These are phyloP conservation scores for Phyllotis vaccarum DNA, from an alignment of 2,797 vertebrate species.

Conservation along the genomic window DNA sequence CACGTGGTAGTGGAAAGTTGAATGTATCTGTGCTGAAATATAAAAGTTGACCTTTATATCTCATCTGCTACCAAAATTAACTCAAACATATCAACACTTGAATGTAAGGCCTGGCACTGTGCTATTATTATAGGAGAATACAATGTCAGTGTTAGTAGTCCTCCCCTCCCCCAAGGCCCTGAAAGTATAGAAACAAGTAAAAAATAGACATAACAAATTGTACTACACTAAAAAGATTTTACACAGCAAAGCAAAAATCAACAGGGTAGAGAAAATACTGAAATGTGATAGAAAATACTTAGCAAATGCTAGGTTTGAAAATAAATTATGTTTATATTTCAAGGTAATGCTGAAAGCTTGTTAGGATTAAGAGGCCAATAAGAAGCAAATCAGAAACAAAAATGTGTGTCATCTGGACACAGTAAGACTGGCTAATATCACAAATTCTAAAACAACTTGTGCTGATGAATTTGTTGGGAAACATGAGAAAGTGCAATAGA, in stretches of 20 bases:
- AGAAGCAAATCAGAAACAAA: background rate
- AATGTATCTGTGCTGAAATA: background rate
- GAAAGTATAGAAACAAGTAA: background rate
- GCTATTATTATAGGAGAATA: background rate
- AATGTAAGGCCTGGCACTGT: background rate
- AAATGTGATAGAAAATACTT: background rate
- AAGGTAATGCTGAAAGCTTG: background rate
- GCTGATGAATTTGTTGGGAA: background rate
- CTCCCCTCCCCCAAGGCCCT: background rate
- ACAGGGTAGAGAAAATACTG: background rate
- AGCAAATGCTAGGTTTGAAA: background rate
- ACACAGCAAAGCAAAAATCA: background rate
- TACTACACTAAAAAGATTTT: background rate
- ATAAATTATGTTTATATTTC: background rate
- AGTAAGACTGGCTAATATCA: background rate
- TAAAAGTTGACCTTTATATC: background rate
- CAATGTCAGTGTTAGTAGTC: background rate
- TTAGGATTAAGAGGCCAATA: background rate
- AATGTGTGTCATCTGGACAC: background rate
- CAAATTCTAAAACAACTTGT: background rate
- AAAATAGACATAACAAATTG: background rate
- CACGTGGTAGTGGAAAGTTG: background rate
- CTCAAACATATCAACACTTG: background rate
- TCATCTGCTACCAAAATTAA: background rate
- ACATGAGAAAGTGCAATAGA: background rate